Evolutionary conservation across 2,888 invertebrate species (phyloP).

Genomic region (Hofmannophila pseudospretella): DNA sequence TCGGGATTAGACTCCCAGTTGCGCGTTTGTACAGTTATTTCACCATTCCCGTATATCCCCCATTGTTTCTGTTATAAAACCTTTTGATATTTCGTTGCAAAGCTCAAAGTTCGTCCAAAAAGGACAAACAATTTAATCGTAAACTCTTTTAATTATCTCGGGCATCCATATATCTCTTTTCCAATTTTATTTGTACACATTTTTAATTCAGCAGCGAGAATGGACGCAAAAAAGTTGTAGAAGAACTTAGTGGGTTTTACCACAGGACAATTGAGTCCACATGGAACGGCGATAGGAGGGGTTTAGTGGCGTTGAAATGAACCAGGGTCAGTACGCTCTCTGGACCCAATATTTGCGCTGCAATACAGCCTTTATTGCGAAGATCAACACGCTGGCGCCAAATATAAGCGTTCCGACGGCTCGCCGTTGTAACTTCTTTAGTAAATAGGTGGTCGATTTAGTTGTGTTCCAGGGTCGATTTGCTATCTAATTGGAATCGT

Average conservation of each 20-base stretch:
- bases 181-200: constrained; percentile 4
- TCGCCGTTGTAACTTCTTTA: constrained; percentile 36
- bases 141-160: constrained; percentile 22
- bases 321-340: constrained; percentile 53
- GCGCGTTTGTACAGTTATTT: constrained; percentile 56
- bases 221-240: constrained; percentile 21
- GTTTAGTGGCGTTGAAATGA: constrained; percentile 61
- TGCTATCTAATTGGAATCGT: not conserved
- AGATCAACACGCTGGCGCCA: constrained; percentile 51
- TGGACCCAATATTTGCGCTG: constrained; percentile 64
- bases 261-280: constrained; percentile 61
- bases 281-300: constrained; percentile 46
- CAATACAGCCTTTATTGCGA: constrained; percentile 67
- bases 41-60: constrained; percentile 42
- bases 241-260: constrained; percentile 32
- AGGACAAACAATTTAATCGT: constrained; percentile 23
- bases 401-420: constrained; percentile 40
- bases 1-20: constrained; percentile 57
- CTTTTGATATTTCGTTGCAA: constrained; percentile 37
- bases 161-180: constrained; percentile 3
- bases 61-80: constrained; percentile 45
- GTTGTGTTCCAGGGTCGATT: constrained; percentile 14
- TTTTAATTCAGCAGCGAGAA: constrained; percentile 9
- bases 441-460: constrained; percentile 35
- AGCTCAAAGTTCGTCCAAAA: constrained; percentile 18